Evolutionary conservation across 2,113 vertebrate genomes (phyloP), one percentile per base, ranked within the genome.

Genomic region (Pitta sordida): DNA sequence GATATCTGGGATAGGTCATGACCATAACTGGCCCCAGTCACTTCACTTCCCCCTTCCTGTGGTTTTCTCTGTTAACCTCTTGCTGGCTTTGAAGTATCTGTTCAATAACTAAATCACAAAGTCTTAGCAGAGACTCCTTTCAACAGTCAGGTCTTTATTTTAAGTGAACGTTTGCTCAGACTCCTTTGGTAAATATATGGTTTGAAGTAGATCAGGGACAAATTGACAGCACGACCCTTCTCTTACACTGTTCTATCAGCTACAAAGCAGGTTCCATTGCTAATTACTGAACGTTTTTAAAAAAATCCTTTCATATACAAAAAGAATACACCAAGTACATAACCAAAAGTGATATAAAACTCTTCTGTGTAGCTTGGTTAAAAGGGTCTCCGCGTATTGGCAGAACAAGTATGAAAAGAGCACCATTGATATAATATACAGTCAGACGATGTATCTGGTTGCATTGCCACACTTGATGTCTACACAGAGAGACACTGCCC

Each of bases 391-490:
- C 68, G 83, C 90, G 15, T 94, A 94, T 95, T 92, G 90, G 96
- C 89, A 97, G 96, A 92, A 97, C 94, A 94, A 96, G 94, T 97
- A 97, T 96, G 97, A 97, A 97, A 97, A 97, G 95, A 97, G 97
- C 97, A 97, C 97, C 97, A 90, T 97, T 94, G 92, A 96, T 94
- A 95, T 43, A 95, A 91, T 90, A 86, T 86, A 94, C 91, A 95
- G 91, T 95, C 88, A 84, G 89, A 95, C 46, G n/a, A 91, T 80
- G 91, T 51, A 94, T 91, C 95, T 94, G 83, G 82, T 87, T 91
- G 88, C 84, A 80, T 44, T 68, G 88, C 93, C 91, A 86, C 90
- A 65, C 70, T 79, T 92, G 9, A 78, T 60, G 82, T 91, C 92
- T 95, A 91, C 84, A 90, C 59, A 81, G 7, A 71, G 84, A 95